Evolutionary conservation across 2,888 invertebrate genomes (phyloP).

Genomic region (Uropetala carovei): DNA sequence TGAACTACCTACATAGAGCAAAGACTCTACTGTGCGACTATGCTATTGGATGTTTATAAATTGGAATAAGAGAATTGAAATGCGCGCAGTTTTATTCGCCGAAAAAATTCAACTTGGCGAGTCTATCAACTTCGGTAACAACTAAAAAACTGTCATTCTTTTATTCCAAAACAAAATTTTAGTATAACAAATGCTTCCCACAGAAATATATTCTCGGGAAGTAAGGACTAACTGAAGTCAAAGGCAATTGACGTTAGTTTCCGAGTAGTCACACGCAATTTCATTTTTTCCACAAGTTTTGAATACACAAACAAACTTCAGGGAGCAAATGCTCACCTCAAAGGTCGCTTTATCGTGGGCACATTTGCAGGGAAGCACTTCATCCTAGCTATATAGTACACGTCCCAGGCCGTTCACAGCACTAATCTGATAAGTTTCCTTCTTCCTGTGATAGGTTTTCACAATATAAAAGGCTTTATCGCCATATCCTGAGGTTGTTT

Average conservation of each 20-base stretch:
- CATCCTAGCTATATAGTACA: conserved; percentile 63
- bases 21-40: conserved; percentile 37
- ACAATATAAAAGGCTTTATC: conserved; percentile 56
- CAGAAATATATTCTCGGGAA: neutral
- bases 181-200: neutral
- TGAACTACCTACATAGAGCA: conserved; percentile 2
- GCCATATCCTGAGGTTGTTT: conserved; percentile 56
- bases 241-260: conserved; percentile 31
- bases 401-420: conserved; percentile 64
- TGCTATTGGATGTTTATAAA: conserved; percentile 63
- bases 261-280: conserved; percentile 44
- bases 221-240: conserved; percentile 9
- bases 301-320: conserved; percentile 38
- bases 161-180: neutral
- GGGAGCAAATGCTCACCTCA: conserved; percentile 63
- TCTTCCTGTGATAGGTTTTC: conserved; percentile 63
- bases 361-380: conserved; percentile 64
- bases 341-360: conserved; percentile 64
- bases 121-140: conserved; percentile 34
- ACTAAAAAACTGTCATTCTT: neutral
- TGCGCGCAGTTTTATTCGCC: conserved; percentile 59
- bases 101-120: conserved; percentile 42
- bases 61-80: conserved; percentile 57
- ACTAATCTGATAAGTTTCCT: conserved; percentile 64
- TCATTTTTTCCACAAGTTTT: conserved; percentile 26